Conservation (phyloP, 1,140 invertebrate species). For the Zaprionus capensis region DNA sequence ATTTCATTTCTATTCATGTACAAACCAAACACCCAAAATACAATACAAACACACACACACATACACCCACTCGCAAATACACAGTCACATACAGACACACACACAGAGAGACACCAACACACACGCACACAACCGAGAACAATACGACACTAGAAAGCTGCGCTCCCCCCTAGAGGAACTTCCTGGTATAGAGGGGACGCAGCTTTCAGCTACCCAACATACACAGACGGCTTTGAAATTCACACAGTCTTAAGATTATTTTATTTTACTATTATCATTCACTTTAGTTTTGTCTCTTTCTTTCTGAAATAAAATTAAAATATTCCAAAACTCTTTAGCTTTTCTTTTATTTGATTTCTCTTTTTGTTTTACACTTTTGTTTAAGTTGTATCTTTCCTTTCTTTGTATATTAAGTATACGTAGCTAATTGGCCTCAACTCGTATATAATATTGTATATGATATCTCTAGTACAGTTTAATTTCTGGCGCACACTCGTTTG, state of each 20-base stretch:
- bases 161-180: conserved; percentile 16
- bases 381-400: conserved; percentile 9
- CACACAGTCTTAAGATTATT: conserved; percentile 34
- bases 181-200: conserved; percentile 12
- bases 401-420: conserved; percentile 31
- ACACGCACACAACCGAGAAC: conserved; percentile 24
- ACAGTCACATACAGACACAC: conserved; percentile 32
- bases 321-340: conserved; percentile 36
- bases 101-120: conserved; percentile 37
- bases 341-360: conserved; percentile 26
- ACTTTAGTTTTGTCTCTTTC: conserved; percentile 25
- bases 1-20: conserved; percentile 84
- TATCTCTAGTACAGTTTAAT: conserved; percentile 50
- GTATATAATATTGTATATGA: conserved; percentile 34
- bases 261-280: conserved; percentile 31
- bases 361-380: conserved; percentile 15
- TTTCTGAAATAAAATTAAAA: conserved; percentile 32
- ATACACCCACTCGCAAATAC: conserved; percentile 45
- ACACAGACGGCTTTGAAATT: conserved; percentile 64
- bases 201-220: conserved; percentile 47
- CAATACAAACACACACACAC: conserved; percentile 46
- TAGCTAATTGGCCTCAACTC: conserved; percentile 64
- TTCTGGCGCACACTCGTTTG: conserved; percentile 78
- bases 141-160: conserved; percentile 46
- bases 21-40: conserved; percentile 75